These are phyloP conservation scores for Mythimna lalbum DNA, from an alignment of 2,888 invertebrate genomes.

Conservation along the genomic window DNA sequence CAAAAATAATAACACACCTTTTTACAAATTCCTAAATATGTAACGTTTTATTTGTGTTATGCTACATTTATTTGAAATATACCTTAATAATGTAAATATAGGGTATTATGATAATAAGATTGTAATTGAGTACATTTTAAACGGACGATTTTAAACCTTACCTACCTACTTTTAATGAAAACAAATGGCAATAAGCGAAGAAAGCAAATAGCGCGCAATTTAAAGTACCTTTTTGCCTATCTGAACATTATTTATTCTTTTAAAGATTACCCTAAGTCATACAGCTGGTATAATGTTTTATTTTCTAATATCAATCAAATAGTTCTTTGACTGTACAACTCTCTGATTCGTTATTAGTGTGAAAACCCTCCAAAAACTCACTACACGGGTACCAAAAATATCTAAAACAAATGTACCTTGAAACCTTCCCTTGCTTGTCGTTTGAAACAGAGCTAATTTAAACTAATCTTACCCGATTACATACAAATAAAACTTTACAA, in stretches of 20 bases:
- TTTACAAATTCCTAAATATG: constrained; percentile 17
- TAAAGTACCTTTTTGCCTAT: neutral
- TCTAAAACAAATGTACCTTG: neutral
- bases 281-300: neutral
- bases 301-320: neutral
- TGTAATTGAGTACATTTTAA: constrained; percentile 56
- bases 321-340: too few species aligned
- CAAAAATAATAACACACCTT: constrained; percentile 25
- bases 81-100: constrained; percentile 60
- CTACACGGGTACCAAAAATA: neutral
- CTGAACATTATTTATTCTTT: neutral
- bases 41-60: constrained; percentile 6
- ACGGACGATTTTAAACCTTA: constrained; percentile 37
- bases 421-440: neutral
- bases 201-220: constrained; percentile 1
- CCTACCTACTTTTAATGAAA: constrained; percentile 11
- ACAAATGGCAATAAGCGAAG: constrained; percentile 6
- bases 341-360: neutral
- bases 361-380: neutral
- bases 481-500: too few species aligned
- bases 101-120: constrained; percentile 42
- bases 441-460: constrained; percentile 4
- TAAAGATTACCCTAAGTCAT: neutral
- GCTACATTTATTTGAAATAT: constrained; percentile 34
- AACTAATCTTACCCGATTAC: constrained; percentile 3